Conservation (phyloP, 2,797 vertebrate genomes). For the Sebastes melanostomus region DNA sequence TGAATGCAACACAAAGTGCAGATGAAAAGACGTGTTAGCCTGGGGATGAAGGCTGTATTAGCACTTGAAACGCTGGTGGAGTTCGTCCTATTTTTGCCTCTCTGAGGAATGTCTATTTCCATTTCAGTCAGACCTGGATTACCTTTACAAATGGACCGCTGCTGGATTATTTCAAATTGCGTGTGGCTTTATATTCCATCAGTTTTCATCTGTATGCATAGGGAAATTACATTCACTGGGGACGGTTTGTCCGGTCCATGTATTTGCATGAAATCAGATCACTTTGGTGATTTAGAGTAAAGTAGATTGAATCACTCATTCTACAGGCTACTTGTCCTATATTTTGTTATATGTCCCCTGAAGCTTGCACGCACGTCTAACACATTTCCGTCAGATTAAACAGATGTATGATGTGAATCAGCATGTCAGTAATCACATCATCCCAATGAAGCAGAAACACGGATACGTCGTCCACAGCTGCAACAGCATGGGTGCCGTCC, state of each 20-base stretch:
- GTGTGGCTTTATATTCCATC: slow-evolving; percentile 4
- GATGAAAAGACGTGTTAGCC: slow-evolving; percentile 38
- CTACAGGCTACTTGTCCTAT: not conserved
- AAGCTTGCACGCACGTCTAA: not conserved
- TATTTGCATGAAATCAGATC: slow-evolving; percentile 30
- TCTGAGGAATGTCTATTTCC: slow-evolving; percentile 23
- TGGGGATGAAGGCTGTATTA: slow-evolving; percentile 30
- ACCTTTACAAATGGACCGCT: slow-evolving; percentile 6
- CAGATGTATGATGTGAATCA: not conserved
- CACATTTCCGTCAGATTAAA: slow-evolving; percentile 18
- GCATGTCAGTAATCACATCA: slow-evolving; percentile 1
- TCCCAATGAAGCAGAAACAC: not conserved
- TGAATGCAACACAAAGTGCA: slow-evolving; percentile 46
- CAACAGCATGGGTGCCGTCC: not conserved
- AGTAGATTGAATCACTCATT: slow-evolving; percentile 15
- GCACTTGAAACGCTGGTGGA: slow-evolving; percentile 43
- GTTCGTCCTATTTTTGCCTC: slow-evolving; percentile 3
- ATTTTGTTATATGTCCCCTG: not conserved
- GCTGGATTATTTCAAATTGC: slow-evolving; percentile 4
- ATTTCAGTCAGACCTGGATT: slow-evolving; percentile 26
- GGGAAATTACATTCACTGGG: not conserved
- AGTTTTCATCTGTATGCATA: slow-evolving; percentile 7
- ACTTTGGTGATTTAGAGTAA: not conserved
- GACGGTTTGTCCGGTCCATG: not conserved
- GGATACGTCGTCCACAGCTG: not conserved